Evolutionary conservation across 64 coral and sea anemone genomes (phyloP), one percentile per base, ranked within the genome.

Genomic region (Dendronephthya gigantea): DNA sequence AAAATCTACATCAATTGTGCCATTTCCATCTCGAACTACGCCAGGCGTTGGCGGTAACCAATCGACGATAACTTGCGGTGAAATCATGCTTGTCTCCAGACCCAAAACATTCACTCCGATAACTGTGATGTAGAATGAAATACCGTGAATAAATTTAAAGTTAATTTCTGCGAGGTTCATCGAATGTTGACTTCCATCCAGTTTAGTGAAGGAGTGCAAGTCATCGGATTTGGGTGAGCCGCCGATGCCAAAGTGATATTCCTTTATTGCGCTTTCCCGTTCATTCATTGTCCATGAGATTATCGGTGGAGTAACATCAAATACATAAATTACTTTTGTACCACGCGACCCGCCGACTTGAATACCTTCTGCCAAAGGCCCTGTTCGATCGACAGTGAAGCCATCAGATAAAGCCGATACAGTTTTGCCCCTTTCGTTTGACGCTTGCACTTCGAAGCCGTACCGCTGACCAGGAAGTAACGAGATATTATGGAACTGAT

Each of bases 401-500:
- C 95, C 95, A 83, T 98, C 95, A 22, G 95, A 98, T 32, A 69
- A 89, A 36, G 89, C 72, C 15, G 70, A 35, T 38, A 81, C 68
- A 30, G 82, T 93, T 39, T 91, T 72, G n/a, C 89, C 95, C 33
- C 88, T 89, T n/a, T 81, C 83, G 68, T 98, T 98, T n/a, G 70
- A 89, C n/a, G 92, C 95, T 55, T 88, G 84, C 23, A 98, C 87
- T 38, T 90, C 90, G 32, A 93, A 50, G 56, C 85, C 88, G 56
- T 98, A 93, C 5, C 87, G 83, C 14, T 81, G 88, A 0, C 95
- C 95, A 32, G 93, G 95, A 10, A 33, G 70, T 0, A 98, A 89
- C 62, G 92, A 93, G 19, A 98, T 66, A 33, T 98, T 98, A 62
- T 93, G 35, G 48, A 98, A 98, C 39, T 92, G 90, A 76, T 82